These are phyloP conservation scores for Amphipyra tragopoginis DNA, from an alignment of 2,888 invertebrate species.

Conservation along the genomic window DNA sequence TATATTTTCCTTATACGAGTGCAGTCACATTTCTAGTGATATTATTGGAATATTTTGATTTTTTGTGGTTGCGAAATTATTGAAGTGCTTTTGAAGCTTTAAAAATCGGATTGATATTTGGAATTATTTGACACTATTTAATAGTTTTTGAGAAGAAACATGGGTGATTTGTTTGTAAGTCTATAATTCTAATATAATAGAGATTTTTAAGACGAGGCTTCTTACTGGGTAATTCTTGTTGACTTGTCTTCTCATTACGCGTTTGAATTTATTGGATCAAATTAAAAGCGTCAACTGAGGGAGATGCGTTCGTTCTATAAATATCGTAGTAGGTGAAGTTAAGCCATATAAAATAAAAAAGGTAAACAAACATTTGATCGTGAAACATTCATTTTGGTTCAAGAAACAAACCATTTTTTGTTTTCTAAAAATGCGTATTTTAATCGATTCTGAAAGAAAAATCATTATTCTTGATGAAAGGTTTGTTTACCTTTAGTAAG, in stretches of 20 bases:
- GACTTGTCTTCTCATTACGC: neutral
- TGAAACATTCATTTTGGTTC: too few relatives aligned
- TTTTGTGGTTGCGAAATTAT: slow-evolving; percentile 35
- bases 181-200: neutral
- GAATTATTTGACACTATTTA: slow-evolving; percentile 2
- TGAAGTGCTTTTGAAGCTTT: slow-evolving; percentile 1
- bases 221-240: too few relatives aligned
- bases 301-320: neutral
- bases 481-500: too few relatives aligned
- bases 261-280: neutral
- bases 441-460: too few relatives aligned
- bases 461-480: too few relatives aligned
- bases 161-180: slow-evolving; percentile 76
- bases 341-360: too few relatives aligned
- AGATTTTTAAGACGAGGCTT: too few relatives aligned
- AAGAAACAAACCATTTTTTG: too few relatives aligned
- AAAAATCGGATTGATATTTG: too few relatives aligned
- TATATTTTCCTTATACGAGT: slow-evolving; percentile 46
- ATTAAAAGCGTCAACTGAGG: neutral
- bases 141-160: slow-evolving; percentile 38
- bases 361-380: too few relatives aligned
- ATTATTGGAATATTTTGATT: slow-evolving; percentile 20
- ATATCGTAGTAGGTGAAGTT: neutral
- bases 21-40: slow-evolving; percentile 40
- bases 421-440: too few relatives aligned